These are phyloP conservation scores for Mellilla xanthometata DNA, from an alignment of 2,888 invertebrate species.

Conservation along the genomic window DNA sequence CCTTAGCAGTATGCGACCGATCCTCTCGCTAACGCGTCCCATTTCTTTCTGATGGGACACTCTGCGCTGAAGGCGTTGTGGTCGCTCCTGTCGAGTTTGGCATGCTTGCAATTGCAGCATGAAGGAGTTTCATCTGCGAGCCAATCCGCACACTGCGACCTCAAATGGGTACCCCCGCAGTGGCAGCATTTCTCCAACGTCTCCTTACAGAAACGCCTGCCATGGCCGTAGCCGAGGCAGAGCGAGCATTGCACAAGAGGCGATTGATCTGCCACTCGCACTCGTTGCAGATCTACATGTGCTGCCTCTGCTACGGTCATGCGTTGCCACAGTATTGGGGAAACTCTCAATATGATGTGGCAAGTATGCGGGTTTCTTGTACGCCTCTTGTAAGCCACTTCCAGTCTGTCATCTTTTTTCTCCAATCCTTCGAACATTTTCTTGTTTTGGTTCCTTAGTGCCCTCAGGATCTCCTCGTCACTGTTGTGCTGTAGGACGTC, in stretches of 20 bases:
- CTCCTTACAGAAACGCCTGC: constrained; percentile 7
- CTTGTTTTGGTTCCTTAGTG: constrained; percentile 5
- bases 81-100: not conserved
- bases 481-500: not conserved
- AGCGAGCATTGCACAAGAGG: too few species aligned
- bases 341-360: constrained; percentile 9
- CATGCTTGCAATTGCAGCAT: not conserved
- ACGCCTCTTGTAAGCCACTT: not conserved
- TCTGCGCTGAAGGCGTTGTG: too few species aligned
- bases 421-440: not conserved
- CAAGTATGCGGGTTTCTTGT: constrained; percentile 1
- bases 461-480: constrained; percentile 8
- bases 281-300: constrained; percentile 26
- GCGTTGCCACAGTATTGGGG: constrained; percentile 15
- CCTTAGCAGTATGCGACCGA: not conserved
- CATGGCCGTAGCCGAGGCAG: constrained; percentile 13
- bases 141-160: too few species aligned
- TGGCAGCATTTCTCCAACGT: constrained; percentile 6
- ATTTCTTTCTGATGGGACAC: not conserved
- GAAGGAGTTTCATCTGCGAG: not conserved
- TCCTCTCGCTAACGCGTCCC: not conserved
- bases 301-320: constrained; percentile 12
- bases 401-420: not conserved
- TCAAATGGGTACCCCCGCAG: constrained; percentile 16
- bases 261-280: constrained; percentile 16